Conservation (phyloP, 2,888 invertebrate species). For the Ophion costatus region DNA sequence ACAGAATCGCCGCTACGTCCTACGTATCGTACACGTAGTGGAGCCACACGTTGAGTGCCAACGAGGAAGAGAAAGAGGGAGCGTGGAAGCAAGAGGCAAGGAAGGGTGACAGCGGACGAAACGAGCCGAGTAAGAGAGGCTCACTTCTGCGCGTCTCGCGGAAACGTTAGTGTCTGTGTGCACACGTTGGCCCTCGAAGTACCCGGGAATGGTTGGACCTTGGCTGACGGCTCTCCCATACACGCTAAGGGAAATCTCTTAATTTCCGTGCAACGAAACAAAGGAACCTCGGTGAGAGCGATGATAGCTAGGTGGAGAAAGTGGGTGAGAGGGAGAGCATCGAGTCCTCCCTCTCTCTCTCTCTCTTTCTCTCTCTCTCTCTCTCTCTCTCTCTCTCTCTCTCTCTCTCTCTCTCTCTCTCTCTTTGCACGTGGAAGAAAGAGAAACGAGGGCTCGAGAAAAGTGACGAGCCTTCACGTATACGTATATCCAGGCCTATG, state of each 20-base stretch:
- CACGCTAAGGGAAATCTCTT: conserved; percentile 78
- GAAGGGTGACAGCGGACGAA: neutral
- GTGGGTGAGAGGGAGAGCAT: conserved; percentile 66
- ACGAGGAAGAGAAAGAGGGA: conserved; percentile 20
- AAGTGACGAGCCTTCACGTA: conserved; percentile 58
- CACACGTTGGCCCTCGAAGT: conserved; percentile 52
- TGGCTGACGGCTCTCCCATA: conserved; percentile 55
- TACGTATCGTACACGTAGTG: conserved; percentile 49
- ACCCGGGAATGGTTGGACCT: conserved; percentile 67
- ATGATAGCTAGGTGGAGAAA: conserved; percentile 44
- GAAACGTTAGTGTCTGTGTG: conserved; percentile 14
- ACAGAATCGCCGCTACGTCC: conserved; percentile 51
- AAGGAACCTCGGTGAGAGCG: conserved; percentile 67
- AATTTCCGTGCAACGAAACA: conserved; percentile 78
- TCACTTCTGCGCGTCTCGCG: conserved; percentile 23
- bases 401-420: neutral
- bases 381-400: neutral
- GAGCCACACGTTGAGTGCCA: conserved; percentile 47
- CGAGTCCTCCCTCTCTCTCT: neutral
- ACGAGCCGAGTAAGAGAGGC: conserved; percentile 34
- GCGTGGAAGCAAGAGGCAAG: conserved; percentile 10
- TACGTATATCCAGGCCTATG: conserved; percentile 14
- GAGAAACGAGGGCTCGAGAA: conserved; percentile 74
- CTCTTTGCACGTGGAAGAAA: conserved; percentile 42
- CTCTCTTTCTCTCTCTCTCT: neutral